A percentile compares a stretch with the other conserved stretches of the same genome.
These are phyloP conservation scores for Sarotherodon lohbergeri DNA, from an alignment of 2,113 vertebrate species.

Conservation along the genomic window DNA sequence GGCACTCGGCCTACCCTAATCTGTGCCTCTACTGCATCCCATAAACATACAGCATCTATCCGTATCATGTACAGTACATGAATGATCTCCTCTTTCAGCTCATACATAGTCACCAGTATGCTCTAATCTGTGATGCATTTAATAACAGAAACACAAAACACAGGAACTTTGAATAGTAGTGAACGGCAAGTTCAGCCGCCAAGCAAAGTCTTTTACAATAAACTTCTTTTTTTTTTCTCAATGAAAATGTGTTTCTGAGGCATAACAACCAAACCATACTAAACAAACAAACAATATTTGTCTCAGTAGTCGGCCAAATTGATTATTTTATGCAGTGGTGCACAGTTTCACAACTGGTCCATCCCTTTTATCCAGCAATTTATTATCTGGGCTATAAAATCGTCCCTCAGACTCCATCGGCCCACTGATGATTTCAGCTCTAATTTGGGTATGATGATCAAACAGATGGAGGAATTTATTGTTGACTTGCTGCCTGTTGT, in stretches of 20 bases:
- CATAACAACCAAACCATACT: background rate
- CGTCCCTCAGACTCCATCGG: background rate
- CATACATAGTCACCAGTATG: background rate
- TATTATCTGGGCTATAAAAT: background rate
- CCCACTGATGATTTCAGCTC: background rate
- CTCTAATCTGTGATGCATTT: background rate
- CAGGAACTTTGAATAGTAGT: background rate
- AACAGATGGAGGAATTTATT: background rate
- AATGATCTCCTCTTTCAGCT: background rate
- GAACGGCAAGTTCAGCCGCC: background rate
- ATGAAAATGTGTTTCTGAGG: background rate
- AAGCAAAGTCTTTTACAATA: no score
- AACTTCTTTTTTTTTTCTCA: background rate
- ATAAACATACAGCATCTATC: background rate
- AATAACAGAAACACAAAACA: background rate
- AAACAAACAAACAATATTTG: background rate
- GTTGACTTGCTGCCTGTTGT: background rate
- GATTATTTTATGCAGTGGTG: background rate
- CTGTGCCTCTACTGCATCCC: background rate
- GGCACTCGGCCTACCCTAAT: constrained; percentile 13
- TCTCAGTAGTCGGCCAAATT: background rate
- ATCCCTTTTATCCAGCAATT: background rate
- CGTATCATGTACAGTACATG: background rate
- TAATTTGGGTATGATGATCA: background rate
- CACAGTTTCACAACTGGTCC: background rate